Base-by-base conservation (phyloP, 2,113 vertebrate species). In the Verasper variegatus region DNA sequence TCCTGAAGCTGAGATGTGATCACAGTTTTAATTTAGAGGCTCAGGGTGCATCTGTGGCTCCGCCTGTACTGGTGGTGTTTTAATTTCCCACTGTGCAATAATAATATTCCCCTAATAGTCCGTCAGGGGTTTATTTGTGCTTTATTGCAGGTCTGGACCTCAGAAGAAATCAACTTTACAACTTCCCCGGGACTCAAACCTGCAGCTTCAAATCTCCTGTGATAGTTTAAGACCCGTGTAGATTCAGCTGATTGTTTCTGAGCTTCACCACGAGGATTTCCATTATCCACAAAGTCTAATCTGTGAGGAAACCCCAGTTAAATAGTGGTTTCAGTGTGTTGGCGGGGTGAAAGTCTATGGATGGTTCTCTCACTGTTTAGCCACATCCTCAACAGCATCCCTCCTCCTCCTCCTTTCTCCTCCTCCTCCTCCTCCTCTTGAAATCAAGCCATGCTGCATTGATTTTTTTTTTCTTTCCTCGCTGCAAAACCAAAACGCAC, bases 361-460 rank as follows among this genome's bases (percentile, higher is more conserved):
- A 88, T 89, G 86, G 40, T 89, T 70, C 26, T 17, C 67, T 86
- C 83, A 69, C 78, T 84, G 71, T 86, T 76, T 64, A 86, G 83
- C 68, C 88, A 88, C 85, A 82, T 86, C 73, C 80, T 90, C 64
- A 86, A 83, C 80, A 59, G 73, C 59, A 86, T 62, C 61, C 89
- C 81, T 70, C 82, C 40, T 45, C 56, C 21, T 60, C 27, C 27
- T 62, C 64, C 89, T 77, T 27, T 76, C 84, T 67, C 83, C 59
- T 70, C 35, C 63, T 74, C 73, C 67, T 56, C 77, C n/a, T 61
- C 35, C 72, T 20, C 55, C 52, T 68, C 71, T 71, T 85, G 87
- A 83, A 88, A 87, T 75, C 49, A 51, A 90, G 78, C 86, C 74
- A 72, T 78, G 66, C 74, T 51, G 54, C 80, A 89, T 86, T 82